Evolutionary conservation across 1,140 invertebrate genomes (phyloP), one percentile per base, ranked within the genome.

Genomic region (Brachionus plicatilis): DNA sequence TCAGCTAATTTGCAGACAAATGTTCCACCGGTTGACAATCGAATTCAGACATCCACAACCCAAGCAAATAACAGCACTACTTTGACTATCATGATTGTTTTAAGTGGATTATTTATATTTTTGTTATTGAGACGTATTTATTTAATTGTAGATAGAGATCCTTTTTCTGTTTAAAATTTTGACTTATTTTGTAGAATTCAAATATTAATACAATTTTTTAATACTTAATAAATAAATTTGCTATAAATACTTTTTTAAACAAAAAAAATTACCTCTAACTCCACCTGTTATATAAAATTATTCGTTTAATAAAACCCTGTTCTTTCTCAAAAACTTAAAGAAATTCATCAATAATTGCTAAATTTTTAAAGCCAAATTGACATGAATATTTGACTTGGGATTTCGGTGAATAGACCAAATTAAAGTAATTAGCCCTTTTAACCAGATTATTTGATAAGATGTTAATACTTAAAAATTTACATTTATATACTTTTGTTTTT

Each of bases 71-170:
- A 27, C 50, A 76, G 53, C 1, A 27, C 47, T 27, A 29, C 11
- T 47, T 14, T 76, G 11, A 11, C 27, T n/a, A 9, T 76, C 4
- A 47, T 76, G 20, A 9, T 76, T 76, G 24, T 50, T 76, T 50
- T 76, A 14, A 29, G 43, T 27, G 72, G 43, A 27, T 47, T 76
- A 76, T 76, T 76, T 53, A 20, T 76, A 29, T 76, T 76, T 50
- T 76, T 76, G 27, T 50, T 76, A 50, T 50, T 76, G 20, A 76
- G 72, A 50, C 41, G 72, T 27, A 50, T 50, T 53, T 76, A 76
- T 76, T 47, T 76, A 76, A 76, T 76, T 76, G 72, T 76, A 76
- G 72, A 76, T 76, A 76, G n/a, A 20, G 20, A 76, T 37, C 45
- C 72, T 27, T 76, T 50, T 76, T 50, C 72, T 37, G 47, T 76